Evolutionary conservation across 1,140 invertebrate species (phyloP).

Genomic region (Drosophila albomicans): DNA sequence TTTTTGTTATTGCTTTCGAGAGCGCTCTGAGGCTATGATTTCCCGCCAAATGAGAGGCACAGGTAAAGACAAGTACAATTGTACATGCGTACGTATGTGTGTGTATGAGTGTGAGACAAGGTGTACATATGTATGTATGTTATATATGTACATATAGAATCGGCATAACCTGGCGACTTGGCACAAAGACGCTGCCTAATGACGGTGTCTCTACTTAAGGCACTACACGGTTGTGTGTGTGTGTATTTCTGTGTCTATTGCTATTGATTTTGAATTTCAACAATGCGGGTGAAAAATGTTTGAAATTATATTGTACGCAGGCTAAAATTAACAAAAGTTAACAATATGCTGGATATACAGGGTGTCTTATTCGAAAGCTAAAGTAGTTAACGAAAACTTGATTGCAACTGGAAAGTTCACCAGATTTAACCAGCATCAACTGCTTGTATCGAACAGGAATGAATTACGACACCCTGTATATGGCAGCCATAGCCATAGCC

Average conservation of each 20-base stretch:
- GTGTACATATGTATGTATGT: conserved; percentile 45
- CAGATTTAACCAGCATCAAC: too few species aligned
- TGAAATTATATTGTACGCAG: conserved; percentile 75
- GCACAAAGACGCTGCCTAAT: conserved; percentile 73
- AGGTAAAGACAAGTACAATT: conserved; percentile 71
- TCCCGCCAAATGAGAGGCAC: conserved; percentile 80
- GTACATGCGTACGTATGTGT: conserved; percentile 23
- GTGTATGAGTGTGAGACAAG: conserved; percentile 48
- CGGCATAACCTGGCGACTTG: conserved; percentile 35
- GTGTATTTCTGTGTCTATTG: conserved; percentile 22
- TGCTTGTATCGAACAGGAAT: not conserved
- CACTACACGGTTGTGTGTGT: conserved; percentile 39
- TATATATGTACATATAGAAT: conserved; percentile 43
- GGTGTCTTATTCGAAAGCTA: conserved; percentile 26
- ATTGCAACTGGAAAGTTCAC: too few species aligned
- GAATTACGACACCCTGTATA: conserved; percentile 38
- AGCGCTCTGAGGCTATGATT: conserved; percentile 62
- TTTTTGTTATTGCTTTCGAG: conserved; percentile 69
- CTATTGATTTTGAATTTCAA: conserved; percentile 80
- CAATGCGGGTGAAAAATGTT: conserved; percentile 82
- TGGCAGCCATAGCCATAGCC: conserved; percentile 18
- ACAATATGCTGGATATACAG: conserved; percentile 53
- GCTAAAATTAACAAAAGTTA: conserved; percentile 66
- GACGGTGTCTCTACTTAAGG: conserved; percentile 47
- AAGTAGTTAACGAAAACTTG: not conserved